phyloP scores from a whole-genome alignment of 2,888 invertebrate species.

The Drosophila formosana region DNA sequence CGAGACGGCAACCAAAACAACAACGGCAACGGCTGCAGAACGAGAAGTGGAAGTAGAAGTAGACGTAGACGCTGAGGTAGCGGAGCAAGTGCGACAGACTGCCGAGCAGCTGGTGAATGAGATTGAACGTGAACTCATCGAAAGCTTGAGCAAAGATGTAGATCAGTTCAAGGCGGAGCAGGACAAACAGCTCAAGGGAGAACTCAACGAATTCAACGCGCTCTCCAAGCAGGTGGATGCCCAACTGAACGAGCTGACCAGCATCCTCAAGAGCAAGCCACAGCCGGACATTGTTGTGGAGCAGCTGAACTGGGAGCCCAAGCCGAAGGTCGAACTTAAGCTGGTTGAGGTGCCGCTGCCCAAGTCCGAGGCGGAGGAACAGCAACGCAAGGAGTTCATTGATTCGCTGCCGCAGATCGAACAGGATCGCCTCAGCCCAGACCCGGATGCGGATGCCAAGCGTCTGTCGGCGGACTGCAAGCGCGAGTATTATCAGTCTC shows the following conservation, averaged over 20 bases:
- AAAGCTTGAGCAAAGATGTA: constrained; percentile 68
- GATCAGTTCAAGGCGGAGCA: constrained; percentile 55
- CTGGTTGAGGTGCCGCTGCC: constrained; percentile 80
- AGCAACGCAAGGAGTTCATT: constrained; percentile 82
- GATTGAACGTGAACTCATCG: constrained; percentile 72
- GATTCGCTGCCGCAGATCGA: constrained; percentile 83
- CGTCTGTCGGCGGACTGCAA: constrained; percentile 82
- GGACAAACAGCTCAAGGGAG: constrained; percentile 52
- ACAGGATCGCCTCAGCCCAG: constrained; percentile 45
- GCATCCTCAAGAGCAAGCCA: constrained; percentile 76
- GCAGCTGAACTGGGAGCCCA: constrained; percentile 20
- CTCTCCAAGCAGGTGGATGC: constrained; percentile 78
- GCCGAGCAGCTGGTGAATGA: constrained; percentile 74
- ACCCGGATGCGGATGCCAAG: constrained; percentile 74
- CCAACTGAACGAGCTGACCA: constrained; percentile 80
- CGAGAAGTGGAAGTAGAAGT: constrained; percentile 2
- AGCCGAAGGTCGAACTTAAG: constrained; percentile 53
- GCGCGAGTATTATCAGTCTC: constrained; percentile 83
- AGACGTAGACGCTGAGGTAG: constrained; percentile 1
- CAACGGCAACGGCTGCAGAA: constrained; percentile 20
- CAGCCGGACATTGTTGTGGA: constrained; percentile 65
- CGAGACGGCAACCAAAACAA: constrained; percentile 57
- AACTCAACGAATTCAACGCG: constrained; percentile 53
- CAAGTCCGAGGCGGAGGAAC: constrained; percentile 80
- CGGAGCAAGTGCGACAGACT: constrained; percentile 58